Conservation (phyloP, 2,888 invertebrate species). For the Lamellibrachia columna region DNA sequence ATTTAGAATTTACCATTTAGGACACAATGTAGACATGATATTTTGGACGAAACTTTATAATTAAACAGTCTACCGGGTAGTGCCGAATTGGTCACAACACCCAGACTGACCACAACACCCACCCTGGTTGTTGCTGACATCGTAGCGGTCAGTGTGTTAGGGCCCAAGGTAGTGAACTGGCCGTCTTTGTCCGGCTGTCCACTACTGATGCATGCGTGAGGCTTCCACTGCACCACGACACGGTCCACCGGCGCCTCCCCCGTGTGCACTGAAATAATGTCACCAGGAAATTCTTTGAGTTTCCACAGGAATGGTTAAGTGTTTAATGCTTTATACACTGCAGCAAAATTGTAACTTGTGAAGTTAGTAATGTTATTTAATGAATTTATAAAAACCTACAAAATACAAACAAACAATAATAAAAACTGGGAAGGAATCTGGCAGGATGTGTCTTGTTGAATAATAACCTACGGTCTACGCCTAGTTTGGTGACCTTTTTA, state of each 20-base stretch:
- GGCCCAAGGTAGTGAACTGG: constrained; percentile 43
- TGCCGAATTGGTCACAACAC: constrained; percentile 1
- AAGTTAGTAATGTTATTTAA: neutral
- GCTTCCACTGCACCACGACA: constrained; percentile 49
- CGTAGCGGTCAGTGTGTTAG: constrained; percentile 43
- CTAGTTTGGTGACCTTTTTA: too few species aligned
- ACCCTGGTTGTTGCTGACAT: constrained; percentile 30
- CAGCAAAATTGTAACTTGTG: neutral
- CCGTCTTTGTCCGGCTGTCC: constrained; percentile 39
- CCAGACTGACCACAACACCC: constrained; percentile 23
- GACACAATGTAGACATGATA: neutral
- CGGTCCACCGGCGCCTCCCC: constrained; percentile 34
- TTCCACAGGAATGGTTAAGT: neutral
- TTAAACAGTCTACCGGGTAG: neutral
- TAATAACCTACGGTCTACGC: too few species aligned
- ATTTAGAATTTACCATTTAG: too few species aligned
- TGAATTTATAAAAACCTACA: neutral
- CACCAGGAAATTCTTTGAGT: neutral
- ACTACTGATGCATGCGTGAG: constrained; percentile 45
- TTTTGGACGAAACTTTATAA: neutral
- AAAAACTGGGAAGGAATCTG: too few species aligned
- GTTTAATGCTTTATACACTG: neutral
- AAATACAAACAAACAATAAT: neutral
- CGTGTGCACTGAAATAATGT: neutral
- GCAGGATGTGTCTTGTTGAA: too few species aligned